These are phyloP conservation scores for Pterobdella sp. DNA, from an alignment of 2,888 invertebrate species.

Conservation along the genomic window DNA sequence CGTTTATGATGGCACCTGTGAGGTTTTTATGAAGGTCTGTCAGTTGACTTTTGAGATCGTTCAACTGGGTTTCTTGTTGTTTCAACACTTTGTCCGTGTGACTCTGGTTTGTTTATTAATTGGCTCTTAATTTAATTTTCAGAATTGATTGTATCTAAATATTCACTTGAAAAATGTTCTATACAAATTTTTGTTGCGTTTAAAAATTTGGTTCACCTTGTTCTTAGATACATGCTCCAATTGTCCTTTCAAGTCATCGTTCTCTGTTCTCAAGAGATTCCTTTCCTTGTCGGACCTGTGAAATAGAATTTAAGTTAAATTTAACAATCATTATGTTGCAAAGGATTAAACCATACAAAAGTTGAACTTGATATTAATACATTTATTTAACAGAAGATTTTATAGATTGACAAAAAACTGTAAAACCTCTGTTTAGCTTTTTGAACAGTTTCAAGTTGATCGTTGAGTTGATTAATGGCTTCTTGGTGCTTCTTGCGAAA, in stretches of 20 bases:
- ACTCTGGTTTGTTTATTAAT: constrained; percentile 58
- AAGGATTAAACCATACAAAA: neutral
- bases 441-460: constrained; percentile 98
- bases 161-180: neutral
- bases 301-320: neutral
- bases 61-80: constrained; percentile 88
- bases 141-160: neutral
- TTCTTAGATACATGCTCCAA: constrained; percentile 96
- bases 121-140: neutral
- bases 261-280: constrained; percentile 90
- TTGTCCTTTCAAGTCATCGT: constrained; percentile 92
- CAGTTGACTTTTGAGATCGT: constrained; percentile 87
- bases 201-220: constrained; percentile 81
- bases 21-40: constrained; percentile 94
- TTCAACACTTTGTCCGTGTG: constrained; percentile 97
- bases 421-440: constrained; percentile 91
- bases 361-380: neutral
- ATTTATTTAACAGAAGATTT: too few species aligned
- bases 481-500: constrained; percentile 99
- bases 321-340: neutral
- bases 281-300: constrained; percentile 67
- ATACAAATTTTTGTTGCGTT: too few species aligned
- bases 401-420: too few species aligned
- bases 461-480: constrained; percentile 96
- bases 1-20: too few species aligned